Percentiles rank a stretch among this genome's conserved stretches.
Evolutionary conservation across 2,888 invertebrate genomes (phyloP).

Genomic region (Eilema depressum): DNA sequence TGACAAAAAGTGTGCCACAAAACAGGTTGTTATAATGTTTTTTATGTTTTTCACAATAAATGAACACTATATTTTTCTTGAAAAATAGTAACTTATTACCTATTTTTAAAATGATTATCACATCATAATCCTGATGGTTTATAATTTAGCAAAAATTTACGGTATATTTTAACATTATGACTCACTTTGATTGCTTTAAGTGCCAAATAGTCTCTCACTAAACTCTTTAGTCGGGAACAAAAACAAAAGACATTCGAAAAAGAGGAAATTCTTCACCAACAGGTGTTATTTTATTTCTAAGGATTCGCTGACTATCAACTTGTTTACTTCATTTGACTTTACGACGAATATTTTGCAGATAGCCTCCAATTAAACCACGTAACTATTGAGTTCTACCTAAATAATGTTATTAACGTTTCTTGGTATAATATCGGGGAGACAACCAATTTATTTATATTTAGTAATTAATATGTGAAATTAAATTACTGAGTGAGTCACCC

Average conservation of each 20-base stretch:
- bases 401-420: neutral
- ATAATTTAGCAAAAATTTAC: too few species aligned
- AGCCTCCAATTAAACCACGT: neutral
- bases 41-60: neutral
- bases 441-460: neutral
- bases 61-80: neutral
- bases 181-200: neutral
- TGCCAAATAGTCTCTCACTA: neutral
- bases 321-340: too few species aligned
- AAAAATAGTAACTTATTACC: neutral
- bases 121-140: too few species aligned
- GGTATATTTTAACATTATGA: neutral
- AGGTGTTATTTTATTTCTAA: neutral
- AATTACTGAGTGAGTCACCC: slow-evolving; percentile 26
- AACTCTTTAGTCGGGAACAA: too few species aligned
- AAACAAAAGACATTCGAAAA: neutral
- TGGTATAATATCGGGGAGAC: neutral
- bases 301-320: neutral
- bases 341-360: neutral
- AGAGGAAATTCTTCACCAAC: neutral
- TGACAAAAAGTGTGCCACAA: neutral
- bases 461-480: slow-evolving; percentile 24
- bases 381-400: neutral
- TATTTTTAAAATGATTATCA: too few species aligned
- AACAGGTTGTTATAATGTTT: neutral